Evolutionary conservation across 2,888 invertebrate species (phyloP).

Genomic region (Drosophila maculinotata): DNA sequence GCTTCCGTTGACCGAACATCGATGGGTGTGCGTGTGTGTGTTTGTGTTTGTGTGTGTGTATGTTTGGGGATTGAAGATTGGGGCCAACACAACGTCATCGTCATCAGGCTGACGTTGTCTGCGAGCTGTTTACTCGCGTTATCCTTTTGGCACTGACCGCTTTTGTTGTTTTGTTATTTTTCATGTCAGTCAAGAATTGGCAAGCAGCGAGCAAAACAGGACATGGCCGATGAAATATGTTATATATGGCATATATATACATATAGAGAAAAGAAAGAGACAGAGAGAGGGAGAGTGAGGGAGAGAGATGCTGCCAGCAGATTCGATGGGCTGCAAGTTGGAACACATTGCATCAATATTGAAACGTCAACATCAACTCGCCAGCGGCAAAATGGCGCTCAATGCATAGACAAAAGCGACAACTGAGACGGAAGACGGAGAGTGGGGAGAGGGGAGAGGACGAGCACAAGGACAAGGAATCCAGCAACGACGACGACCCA

Average conservation of each 20-base stretch:
- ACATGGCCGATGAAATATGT: conserved; percentile 77
- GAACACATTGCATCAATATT: conserved; percentile 80
- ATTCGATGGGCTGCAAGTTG: conserved; percentile 27
- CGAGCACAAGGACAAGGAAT: conserved; percentile 22
- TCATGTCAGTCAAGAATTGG: conserved; percentile 80
- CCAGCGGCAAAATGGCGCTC: conserved; percentile 71
- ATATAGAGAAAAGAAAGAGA: too few relatives aligned
- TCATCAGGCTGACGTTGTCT: conserved; percentile 58
- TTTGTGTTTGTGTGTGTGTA: too few relatives aligned
- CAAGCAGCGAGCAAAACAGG: conserved; percentile 65
- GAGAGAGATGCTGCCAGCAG: not conserved
- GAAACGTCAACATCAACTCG: conserved; percentile 81
- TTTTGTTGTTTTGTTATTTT: conserved; percentile 80
- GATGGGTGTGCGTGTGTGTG: too few relatives aligned
- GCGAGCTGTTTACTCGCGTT: conserved; percentile 60
- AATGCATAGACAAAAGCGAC: conserved; percentile 60
- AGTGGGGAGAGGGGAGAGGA: not conserved
- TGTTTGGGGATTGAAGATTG: not conserved
- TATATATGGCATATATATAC: conserved; percentile 27
- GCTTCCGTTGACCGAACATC: conserved; percentile 50
- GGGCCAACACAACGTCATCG: conserved; percentile 54
- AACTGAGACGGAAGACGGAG: not conserved
- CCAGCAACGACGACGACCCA: conserved; percentile 51
- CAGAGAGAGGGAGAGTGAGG: not conserved
- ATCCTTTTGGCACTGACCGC: conserved; percentile 74